Conservation (phyloP, 2,888 invertebrate genomes). For the Adelphocoris suturalis region DNA sequence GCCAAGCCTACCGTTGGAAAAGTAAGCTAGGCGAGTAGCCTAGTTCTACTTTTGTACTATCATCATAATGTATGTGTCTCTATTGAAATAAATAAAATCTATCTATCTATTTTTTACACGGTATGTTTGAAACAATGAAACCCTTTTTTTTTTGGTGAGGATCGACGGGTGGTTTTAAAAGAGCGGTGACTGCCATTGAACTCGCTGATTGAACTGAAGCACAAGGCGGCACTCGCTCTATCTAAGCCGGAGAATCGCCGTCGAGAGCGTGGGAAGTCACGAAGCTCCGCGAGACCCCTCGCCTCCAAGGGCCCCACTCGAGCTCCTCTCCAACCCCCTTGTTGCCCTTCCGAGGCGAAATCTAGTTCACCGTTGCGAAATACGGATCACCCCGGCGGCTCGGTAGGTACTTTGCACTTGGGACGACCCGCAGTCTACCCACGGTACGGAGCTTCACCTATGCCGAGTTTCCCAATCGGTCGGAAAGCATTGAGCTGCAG, state of each 20-base stretch:
- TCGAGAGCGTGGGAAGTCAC: conserved; percentile 49
- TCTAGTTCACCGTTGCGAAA: conserved; percentile 52
- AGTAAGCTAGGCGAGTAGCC: no score
- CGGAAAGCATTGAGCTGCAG: no score
- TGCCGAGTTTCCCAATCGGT: no score
- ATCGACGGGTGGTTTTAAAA: conserved; percentile 10
- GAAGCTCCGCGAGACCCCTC: conserved; percentile 15
- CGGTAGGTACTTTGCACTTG: not conserved
- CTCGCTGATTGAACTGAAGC: conserved; percentile 45
- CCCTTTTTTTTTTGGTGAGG: not conserved
- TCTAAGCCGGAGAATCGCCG: conserved; percentile 33
- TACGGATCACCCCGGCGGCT: conserved; percentile 7
- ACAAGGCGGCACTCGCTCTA: conserved; percentile 33
- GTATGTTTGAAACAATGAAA: not conserved
- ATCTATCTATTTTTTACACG: not conserved
- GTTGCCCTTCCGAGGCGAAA: conserved; percentile 50
- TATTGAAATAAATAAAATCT: no score
- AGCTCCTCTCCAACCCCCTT: not conserved
- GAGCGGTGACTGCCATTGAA: conserved; percentile 23
- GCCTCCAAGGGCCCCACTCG: no score
- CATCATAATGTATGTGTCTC: no score
- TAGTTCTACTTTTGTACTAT: no score
- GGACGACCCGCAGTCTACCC: not conserved
- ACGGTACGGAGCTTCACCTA: no score
- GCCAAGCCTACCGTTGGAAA: no score